A percentile compares a stretch with the other conserved stretches of the same genome.
These are phyloP conservation scores for Tetraneura akinire DNA, from an alignment of 1,140 invertebrate species.

Conservation along the genomic window DNA sequence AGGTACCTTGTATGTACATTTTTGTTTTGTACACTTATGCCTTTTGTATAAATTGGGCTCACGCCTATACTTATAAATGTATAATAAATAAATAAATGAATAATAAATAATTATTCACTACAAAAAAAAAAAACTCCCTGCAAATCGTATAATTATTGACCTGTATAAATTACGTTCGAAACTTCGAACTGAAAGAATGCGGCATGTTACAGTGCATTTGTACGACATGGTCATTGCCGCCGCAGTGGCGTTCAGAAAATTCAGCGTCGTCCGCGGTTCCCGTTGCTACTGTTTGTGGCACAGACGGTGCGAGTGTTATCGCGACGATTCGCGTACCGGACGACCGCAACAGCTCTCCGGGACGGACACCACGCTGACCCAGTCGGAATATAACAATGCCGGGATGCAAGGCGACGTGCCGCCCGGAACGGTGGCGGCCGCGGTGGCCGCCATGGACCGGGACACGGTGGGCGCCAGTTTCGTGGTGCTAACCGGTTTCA, in stretches of 20 bases:
- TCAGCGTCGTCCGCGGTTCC: neutral
- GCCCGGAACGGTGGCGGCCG: neutral
- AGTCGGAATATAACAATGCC: neutral
- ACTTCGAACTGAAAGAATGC: too few species aligned
- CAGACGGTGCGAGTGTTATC: slow-evolving; percentile 1
- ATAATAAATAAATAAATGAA: too few species aligned
- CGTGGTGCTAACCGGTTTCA: too few species aligned
- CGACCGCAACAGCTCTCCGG: neutral
- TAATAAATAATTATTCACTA: too few species aligned
- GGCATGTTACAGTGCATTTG: neutral
- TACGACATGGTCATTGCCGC: neutral
- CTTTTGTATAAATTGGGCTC: too few species aligned
- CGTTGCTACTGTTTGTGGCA: slow-evolving; percentile 36
- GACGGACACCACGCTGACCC: neutral
- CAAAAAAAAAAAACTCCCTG: too few species aligned
- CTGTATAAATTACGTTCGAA: too few species aligned
- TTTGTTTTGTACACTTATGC: too few species aligned
- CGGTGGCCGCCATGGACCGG: neutral
- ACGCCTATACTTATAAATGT: too few species aligned
- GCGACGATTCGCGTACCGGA: neutral
- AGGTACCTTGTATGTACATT: too few species aligned
- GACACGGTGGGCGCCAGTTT: too few species aligned
- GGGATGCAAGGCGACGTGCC: slow-evolving; percentile 35
- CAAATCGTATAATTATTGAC: too few species aligned
- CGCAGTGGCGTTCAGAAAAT: neutral